Evolutionary conservation across 2,797 vertebrate species (phyloP), one percentile per base, ranked within the genome.

Genomic region (Sebastes steindachneri): DNA sequence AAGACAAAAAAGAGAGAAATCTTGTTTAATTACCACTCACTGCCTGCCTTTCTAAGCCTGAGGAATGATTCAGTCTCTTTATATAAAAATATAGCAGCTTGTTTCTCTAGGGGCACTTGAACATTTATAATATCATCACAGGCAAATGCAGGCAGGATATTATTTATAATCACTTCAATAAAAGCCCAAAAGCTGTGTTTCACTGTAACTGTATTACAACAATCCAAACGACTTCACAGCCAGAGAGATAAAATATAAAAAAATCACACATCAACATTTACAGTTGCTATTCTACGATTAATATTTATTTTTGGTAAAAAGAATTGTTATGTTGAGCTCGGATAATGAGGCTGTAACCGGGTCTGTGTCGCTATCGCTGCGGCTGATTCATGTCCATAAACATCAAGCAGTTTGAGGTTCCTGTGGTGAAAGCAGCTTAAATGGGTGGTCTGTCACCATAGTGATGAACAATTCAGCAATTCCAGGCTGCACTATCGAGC

Each of bases 401-500:
- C 82, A 79, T 77, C 79, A 80, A 62, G 71, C 68, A 10, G 48
- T 26, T 82, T 35, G 58, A 85, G 80, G 75, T 33, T 79, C 77
- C 72, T 64, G 82, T 63, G 41, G 77, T 72, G 76, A 68, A 31
- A 72, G 62, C 45, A 54, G 77, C 68, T 80, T 75, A 60, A 64
- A 75, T 75, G 58, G 72, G 80, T 55, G 55, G 63, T 58, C 51
- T 65, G 77, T 87, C 79, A 21, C 81, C 83, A 88, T 83, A 79
- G 86, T 28, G 59, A 87, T 79, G 85, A 83, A 77, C 71, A 79
- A 29, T 86, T 79, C 41, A 64, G 26, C 17, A 7, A 54, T 80
- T 64, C 28, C 54, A 66, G 31, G 60, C 73, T 65, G 66, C 75
- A 53, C 68, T 23, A 29, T 28, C 41, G 21, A 41, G 68, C 68